Evolutionary conservation across 2,113 vertebrate genomes (phyloP).

Genomic region (Equus quagga): DNA sequence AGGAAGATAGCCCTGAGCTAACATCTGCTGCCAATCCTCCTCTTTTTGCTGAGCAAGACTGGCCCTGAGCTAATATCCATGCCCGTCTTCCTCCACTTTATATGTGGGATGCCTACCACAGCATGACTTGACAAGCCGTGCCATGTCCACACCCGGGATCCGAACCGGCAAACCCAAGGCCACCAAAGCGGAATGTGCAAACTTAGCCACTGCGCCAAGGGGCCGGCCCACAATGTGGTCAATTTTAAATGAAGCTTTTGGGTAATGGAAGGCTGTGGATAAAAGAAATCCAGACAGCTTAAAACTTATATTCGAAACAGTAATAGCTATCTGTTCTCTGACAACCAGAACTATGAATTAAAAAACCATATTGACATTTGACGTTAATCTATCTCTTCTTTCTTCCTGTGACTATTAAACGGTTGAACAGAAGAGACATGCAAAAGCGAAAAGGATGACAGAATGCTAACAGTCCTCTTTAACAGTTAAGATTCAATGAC

Average conservation of each 20-base stretch:
- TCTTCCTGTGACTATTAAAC: slow-evolving; percentile 2
- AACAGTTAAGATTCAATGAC: background rate
- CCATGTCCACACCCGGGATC: no score
- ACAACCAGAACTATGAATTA: background rate
- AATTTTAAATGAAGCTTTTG: slow-evolving; percentile 19
- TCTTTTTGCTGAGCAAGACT: no score
- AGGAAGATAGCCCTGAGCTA: no score
- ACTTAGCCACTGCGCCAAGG: no score
- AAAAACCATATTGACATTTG: background rate
- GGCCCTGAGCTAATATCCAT: no score
- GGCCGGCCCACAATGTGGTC: background rate
- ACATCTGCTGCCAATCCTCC: no score
- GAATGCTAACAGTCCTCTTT: background rate
- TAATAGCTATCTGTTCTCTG: slow-evolving; percentile 22
- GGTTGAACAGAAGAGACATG: background rate
- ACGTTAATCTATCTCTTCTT: background rate
- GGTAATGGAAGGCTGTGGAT: background rate
- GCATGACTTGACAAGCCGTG: no score
- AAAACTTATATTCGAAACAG: slow-evolving; percentile 14
- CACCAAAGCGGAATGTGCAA: no score
- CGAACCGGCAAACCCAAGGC: no score
- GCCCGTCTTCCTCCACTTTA: no score
- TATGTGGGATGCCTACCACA: no score
- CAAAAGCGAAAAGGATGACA: background rate
- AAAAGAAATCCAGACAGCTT: background rate